Base-by-base conservation (phyloP, 2,888 invertebrate species). In the Reticulitermes lucifugus region DNA sequence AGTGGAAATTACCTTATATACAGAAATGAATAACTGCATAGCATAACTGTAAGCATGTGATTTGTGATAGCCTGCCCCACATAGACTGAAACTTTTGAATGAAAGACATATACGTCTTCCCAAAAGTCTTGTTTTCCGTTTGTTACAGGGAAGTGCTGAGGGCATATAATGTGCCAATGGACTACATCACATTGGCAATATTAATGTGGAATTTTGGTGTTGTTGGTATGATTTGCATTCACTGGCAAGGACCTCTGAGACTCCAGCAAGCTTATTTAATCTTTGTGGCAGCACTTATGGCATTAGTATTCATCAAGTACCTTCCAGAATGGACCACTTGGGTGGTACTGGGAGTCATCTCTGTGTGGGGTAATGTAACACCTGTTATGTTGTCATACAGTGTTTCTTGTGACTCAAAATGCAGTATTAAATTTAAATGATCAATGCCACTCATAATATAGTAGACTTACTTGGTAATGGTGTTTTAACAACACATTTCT, bases 251-350 rank as follows among this genome's bases (percentile, higher is more conserved):
- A 0, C 99, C 99, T 0, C 92, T 99, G 87, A 92, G 96, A 43
- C 92, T 99, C 70, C 99, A 99, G 90, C 97, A 98, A 91, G 98
- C 97, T 0, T 99, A 99, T 91, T 94, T 99, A 60, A 99, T 99
- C 89, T 97, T 98, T 90, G 96, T 99, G 79, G 98, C 99, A 3
- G 98, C 99, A 0, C 92, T 99, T 46, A 99, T 99, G 98, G 99
- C 99, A 0, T 93, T 99, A 41, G 97, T 99, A 59, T 99, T 99
- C 90, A 99, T 99, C 88, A 99, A 99, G 92, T 99, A 99, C 91
- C 92, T 99, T 84, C 99, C 99, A 0, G 98, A 99, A 90, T 99
- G 99, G 99, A 99, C 99, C 1, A 97, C 98, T 0, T 99, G 99
- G 99, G 96, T 96, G 59, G 98, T 99, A 9, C 93, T 99, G 9